Evolutionary conservation across 2,888 invertebrate genomes (phyloP).

Genomic region (Dicyrtoma fusca): DNA sequence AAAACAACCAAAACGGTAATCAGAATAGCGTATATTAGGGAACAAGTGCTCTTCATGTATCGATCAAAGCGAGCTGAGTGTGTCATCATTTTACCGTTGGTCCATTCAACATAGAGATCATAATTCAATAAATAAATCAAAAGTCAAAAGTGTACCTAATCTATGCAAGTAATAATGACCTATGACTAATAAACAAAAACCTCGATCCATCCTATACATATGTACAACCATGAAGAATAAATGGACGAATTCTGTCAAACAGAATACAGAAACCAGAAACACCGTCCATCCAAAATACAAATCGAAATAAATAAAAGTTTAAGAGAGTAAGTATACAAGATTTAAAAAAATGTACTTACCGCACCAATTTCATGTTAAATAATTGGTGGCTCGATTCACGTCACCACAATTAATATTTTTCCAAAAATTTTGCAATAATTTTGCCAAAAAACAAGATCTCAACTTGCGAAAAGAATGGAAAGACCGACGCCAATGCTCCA

Average conservation of each 20-base stretch:
- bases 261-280: too few relatives aligned
- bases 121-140: too few relatives aligned
- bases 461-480: too few relatives aligned
- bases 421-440: constrained; percentile 4
- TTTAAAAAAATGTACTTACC: constrained; percentile 22
- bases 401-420: constrained; percentile 7
- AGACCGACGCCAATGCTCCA: too few relatives aligned
- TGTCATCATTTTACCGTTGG: constrained; percentile 46
- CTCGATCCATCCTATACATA: too few relatives aligned
- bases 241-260: too few relatives aligned
- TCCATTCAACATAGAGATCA: neutral
- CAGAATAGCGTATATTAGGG: constrained; percentile 39
- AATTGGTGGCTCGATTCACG: neutral
- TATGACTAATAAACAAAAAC: too few relatives aligned
- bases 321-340: neutral
- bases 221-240: too few relatives aligned
- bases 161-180: too few relatives aligned
- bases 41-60: constrained; percentile 50
- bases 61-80: constrained; percentile 55
- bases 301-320: too few relatives aligned
- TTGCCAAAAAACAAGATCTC: neutral
- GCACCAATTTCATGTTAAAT: constrained; percentile 34
- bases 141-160: too few relatives aligned
- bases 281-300: too few relatives aligned
- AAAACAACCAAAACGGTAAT: neutral